Conservation (phyloP, 2,113 vertebrate species). For the Eublepharis macularius region DNA sequence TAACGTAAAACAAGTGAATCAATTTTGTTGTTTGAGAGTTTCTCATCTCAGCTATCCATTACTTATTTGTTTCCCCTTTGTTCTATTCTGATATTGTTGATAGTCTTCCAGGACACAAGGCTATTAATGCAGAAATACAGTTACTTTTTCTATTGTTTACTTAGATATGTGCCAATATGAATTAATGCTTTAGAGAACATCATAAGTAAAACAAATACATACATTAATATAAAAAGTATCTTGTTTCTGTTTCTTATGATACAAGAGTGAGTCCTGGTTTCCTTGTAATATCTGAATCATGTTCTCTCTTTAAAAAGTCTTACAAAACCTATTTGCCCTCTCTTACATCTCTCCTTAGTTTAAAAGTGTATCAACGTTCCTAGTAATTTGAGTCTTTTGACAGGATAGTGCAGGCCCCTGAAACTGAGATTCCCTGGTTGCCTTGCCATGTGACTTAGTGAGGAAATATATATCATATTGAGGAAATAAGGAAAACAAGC, state of each 20-base stretch:
- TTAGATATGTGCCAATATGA: background rate
- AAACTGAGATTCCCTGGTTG: background rate
- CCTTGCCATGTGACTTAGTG: constrained; percentile 34
- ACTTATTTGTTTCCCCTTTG: background rate
- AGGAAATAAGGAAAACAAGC: constrained; percentile 58
- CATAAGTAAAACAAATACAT: background rate
- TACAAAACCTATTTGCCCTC: constrained; percentile 40
- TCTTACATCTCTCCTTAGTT: constrained; percentile 28
- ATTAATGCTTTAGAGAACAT: background rate
- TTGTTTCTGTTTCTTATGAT: background rate
- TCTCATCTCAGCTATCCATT: background rate
- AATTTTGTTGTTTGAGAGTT: background rate
- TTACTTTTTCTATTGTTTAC: background rate
- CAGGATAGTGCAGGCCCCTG: constrained; percentile 26
- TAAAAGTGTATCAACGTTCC: constrained; percentile 37
- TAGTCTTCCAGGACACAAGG: background rate
- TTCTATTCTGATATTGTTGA: background rate
- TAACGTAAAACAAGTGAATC: background rate
- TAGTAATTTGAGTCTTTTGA: constrained; percentile 66
- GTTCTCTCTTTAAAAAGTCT: constrained; percentile 31
- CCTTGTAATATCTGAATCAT: background rate
- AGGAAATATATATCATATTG: constrained; percentile 40
- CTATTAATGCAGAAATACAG: background rate
- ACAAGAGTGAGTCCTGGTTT: constrained; percentile 12
- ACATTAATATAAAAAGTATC: background rate